Percentiles rank a stretch among this genome's conserved stretches.
These are phyloP conservation scores for Pseudomyrmex sp. DNA, from an alignment of 1,140 invertebrate genomes.

Conservation along the genomic window DNA sequence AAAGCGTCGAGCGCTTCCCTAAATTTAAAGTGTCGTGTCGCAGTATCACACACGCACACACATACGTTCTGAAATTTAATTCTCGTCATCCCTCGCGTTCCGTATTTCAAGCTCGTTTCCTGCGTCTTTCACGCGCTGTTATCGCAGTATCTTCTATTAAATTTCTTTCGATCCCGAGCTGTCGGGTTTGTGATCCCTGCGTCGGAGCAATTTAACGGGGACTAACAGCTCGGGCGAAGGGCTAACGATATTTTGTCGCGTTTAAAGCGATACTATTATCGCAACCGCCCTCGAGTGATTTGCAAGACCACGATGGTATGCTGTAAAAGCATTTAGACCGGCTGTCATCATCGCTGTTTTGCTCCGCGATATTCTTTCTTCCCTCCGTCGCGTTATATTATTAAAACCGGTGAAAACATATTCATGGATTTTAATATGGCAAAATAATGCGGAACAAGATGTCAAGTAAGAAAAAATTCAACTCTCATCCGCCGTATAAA, in stretches of 20 bases:
- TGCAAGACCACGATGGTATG: constrained; percentile 50
- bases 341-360: constrained; percentile 54
- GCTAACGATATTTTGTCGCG: constrained; percentile 51
- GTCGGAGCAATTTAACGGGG: constrained; percentile 48
- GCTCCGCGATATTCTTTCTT: neutral
- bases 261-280: constrained; percentile 43
- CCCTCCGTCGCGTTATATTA: constrained; percentile 29
- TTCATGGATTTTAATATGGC: constrained; percentile 23
- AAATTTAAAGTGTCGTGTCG: constrained; percentile 43
- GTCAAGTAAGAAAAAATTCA: neutral
- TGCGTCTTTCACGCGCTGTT: constrained; percentile 37
- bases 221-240: constrained; percentile 35
- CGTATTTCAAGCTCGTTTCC: constrained; percentile 24
- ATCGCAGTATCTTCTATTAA: constrained; percentile 53
- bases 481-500: neutral
- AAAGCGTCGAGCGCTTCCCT: neutral
- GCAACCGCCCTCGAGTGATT: constrained; percentile 48
- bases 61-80: constrained; percentile 39
- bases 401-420: constrained; percentile 44
- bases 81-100: constrained; percentile 23
- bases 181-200: constrained; percentile 46
- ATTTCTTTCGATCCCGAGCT: constrained; percentile 52
- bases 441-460: constrained; percentile 26
- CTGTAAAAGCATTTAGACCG: constrained; percentile 15
- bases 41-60: neutral